A percentile compares a stretch with the other conserved stretches of the same genome.
Conservation (phyloP, 1,140 invertebrate genomes). For the Drosophila leontia region DNA sequence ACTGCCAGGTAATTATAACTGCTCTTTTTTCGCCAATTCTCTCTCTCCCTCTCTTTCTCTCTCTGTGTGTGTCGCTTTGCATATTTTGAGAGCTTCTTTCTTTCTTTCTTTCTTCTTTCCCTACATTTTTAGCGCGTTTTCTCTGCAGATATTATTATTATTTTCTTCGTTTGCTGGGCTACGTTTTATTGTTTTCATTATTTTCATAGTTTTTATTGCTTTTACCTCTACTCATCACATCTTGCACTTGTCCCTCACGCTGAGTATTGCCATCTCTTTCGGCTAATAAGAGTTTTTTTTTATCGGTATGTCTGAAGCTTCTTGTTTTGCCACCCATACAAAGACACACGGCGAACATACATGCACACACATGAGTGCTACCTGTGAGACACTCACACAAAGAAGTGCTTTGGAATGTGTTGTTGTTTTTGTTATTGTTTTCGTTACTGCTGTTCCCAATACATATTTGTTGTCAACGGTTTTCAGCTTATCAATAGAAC, state of each 20-base stretch:
- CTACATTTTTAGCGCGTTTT: conserved; percentile 34
- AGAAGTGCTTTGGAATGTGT: conserved; percentile 57
- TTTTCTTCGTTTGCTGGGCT: conserved; percentile 51
- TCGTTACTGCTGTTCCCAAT: conserved; percentile 67
- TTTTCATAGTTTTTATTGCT: conserved; percentile 45
- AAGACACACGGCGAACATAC: conserved; percentile 9
- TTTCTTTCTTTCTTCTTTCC: conserved; percentile 46
- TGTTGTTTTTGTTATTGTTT: conserved; percentile 45
- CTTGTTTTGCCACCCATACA: conserved; percentile 69
- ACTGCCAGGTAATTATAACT: conserved; percentile 69
- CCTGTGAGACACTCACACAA: conserved; percentile 26
- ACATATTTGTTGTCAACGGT: conserved; percentile 75
- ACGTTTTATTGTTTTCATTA: conserved; percentile 56
- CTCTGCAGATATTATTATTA: conserved; percentile 50
- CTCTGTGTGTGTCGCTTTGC: conserved; percentile 27
- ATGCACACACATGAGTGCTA: conserved; percentile 12
- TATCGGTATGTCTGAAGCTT: conserved; percentile 66
- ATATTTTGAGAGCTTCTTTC: conserved; percentile 44
- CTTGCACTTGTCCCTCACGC: conserved; percentile 60
- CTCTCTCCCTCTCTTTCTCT: conserved; percentile 3
- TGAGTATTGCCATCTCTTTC: conserved; percentile 56
- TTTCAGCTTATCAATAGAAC: conserved; percentile 66
- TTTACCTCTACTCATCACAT: conserved; percentile 58
- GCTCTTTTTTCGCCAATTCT: conserved; percentile 58
- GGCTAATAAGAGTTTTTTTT: conserved; percentile 67